Base-by-base conservation (phyloP, 2,113 vertebrate genomes). In the Coturnix japonica region DNA sequence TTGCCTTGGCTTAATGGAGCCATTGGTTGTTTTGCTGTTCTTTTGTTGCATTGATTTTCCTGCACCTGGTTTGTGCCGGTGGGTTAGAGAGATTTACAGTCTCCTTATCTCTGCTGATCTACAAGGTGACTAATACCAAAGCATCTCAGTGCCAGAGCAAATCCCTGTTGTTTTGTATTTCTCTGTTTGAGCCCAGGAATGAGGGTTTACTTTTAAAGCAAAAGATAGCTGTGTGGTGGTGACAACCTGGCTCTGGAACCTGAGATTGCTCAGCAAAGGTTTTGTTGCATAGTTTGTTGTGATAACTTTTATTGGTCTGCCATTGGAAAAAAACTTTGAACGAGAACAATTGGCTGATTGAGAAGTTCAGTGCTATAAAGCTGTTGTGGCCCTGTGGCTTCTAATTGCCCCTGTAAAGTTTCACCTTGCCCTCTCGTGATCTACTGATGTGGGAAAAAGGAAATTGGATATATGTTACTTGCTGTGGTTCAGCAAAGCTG, bases 361-460 rank as follows among this genome's bases (percentile, higher is more conserved):
- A 90, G 84, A 89, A 82, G 75, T 89, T 92, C 64, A 85, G 74
- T 5, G 28, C 79, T 81, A n/a, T 94, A 92, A 96, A 95, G 71
- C 51, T 53, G 23, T 11, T 74, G 75, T 70, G 47, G 92, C 93
- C 91, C 4, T 7, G 91, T 72, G 79, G 30, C 66, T 91, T 82
- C 41, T 71, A 87, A 95, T 92, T 89, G 89, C 87, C 64, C 51
- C 21, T 57, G 2, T 92, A 94, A 95, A 93, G 84, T 83, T 94
- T 72, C 74, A 46, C 84, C 92, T 79, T 41, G 0, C 22, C 56
- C n/a, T 89, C 79, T 76, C 64, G 2, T 11, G 33, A 5, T 73
- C 61, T 15, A 44, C 47, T 44, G 4, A 22, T 2, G 21, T 37
- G 66, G 39, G 5, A 56, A 33, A 54, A 43, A 43, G 61, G 66